Percentiles rank a stretch among this genome's conserved stretches.
Evolutionary conservation across 2,113 vertebrate genomes (phyloP).

Genomic region (Colius striatus): DNA sequence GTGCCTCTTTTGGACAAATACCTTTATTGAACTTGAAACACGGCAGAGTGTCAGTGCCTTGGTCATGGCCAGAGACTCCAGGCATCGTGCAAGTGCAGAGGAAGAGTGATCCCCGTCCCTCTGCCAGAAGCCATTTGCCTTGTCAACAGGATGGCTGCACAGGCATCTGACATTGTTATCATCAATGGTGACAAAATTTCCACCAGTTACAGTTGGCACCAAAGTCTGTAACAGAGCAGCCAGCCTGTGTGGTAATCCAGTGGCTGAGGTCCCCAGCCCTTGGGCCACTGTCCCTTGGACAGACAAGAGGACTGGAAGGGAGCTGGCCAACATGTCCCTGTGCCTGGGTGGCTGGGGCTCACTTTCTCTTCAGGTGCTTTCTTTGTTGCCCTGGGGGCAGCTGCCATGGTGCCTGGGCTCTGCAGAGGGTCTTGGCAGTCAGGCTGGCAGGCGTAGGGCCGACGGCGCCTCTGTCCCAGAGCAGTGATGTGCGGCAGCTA

Average conservation of each 20-base stretch:
- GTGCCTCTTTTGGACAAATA: neutral
- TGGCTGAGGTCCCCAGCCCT: accelerated
- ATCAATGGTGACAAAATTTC: neutral
- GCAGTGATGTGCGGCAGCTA: neutral
- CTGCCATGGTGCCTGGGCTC: accelerated
- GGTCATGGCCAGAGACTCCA: accelerated
- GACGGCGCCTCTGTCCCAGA: neutral
- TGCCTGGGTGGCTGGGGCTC: neutral
- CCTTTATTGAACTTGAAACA: neutral
- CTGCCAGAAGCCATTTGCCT: neutral
- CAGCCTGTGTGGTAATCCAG: accelerated
- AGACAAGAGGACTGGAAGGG: neutral
- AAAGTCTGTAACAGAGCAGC: neutral
- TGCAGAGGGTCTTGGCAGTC: neutral
- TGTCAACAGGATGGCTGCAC: accelerated
- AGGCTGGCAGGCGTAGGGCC: accelerated
- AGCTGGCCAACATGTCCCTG: neutral
- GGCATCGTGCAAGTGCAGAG: accelerated
- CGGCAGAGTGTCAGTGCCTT: accelerated
- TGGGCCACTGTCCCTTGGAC: accelerated
- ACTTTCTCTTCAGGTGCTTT: accelerated
- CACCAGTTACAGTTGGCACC: neutral
- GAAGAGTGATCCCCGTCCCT: neutral
- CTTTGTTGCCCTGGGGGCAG: neutral
- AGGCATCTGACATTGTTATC: neutral